Evolutionary conservation across 2,113 vertebrate species (phyloP).

Genomic region (Physeter macrocephalus): DNA sequence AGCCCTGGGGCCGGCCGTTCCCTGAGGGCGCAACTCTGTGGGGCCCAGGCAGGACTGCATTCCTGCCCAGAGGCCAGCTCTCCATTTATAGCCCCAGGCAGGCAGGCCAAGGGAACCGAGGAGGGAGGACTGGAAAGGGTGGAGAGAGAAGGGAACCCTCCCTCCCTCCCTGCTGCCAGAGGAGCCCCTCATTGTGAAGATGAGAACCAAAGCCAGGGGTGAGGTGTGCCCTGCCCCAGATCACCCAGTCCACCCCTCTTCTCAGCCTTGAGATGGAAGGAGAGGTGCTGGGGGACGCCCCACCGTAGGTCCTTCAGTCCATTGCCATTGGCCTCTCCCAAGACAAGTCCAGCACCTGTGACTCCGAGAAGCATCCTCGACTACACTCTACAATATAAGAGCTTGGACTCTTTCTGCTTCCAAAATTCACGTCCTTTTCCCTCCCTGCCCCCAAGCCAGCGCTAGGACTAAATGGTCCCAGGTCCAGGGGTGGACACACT

Average conservation of each 20-base stretch:
- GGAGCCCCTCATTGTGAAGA: neutral
- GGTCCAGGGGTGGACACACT: neutral
- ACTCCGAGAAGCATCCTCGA: neutral
- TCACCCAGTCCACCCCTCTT: neutral
- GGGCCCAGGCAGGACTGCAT: slow-evolving; percentile 43
- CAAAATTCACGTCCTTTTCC: neutral
- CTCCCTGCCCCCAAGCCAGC: neutral
- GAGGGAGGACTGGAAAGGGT: neutral
- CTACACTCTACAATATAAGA: neutral
- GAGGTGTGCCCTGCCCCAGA: neutral
- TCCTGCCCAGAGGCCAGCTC: slow-evolving; percentile 49
- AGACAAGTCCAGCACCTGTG: neutral
- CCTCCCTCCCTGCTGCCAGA: neutral
- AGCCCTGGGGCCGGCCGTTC: slow-evolving; percentile 4
- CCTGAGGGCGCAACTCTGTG: slow-evolving; percentile 14
- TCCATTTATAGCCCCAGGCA: slow-evolving; percentile 66
- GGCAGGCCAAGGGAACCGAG: neutral
- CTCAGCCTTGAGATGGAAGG: neutral
- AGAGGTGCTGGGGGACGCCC: neutral
- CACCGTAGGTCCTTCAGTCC: neutral
- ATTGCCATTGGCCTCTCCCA: neutral
- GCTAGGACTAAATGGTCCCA: neutral
- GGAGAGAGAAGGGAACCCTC: neutral
- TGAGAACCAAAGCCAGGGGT: neutral
- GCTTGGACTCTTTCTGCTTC: neutral